These are phyloP conservation scores for Sialia sialis DNA, from an alignment of 2,113 vertebrate species.

Conservation along the genomic window DNA sequence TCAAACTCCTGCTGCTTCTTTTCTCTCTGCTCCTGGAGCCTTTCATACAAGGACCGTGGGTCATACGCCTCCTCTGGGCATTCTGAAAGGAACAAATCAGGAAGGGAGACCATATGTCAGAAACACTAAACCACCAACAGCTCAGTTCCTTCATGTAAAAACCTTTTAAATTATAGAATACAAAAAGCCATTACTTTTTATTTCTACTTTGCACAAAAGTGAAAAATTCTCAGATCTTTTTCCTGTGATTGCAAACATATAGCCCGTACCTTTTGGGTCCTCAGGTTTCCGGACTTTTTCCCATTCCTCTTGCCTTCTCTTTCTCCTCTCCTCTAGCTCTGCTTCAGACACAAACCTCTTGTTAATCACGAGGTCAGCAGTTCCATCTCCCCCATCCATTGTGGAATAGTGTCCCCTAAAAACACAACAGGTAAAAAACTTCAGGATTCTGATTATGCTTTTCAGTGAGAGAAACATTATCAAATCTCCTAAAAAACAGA, in stretches of 20 bases:
- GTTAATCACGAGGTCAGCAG: slow-evolving; percentile 83
- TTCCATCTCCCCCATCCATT: slow-evolving; percentile 80
- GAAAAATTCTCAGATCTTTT: neutral
- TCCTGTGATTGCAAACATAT: neutral
- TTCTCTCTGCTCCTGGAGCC: slow-evolving; percentile 95
- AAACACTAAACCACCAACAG: neutral
- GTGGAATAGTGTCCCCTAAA: slow-evolving; percentile 29
- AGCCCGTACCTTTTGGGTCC: slow-evolving; percentile 84
- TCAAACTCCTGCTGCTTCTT: slow-evolving; percentile 97
- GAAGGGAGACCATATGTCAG: neutral
- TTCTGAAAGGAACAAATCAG: slow-evolving; percentile 72
- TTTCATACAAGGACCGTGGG: slow-evolving; percentile 87
- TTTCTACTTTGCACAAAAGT: neutral
- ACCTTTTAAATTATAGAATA: neutral
- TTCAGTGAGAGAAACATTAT: neutral
- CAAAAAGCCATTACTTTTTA: neutral
- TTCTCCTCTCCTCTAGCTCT: slow-evolving; percentile 90
- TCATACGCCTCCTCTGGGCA: slow-evolving; percentile 93
- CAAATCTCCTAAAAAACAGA: neutral
- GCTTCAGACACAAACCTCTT: slow-evolving; percentile 92
- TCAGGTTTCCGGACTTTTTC: slow-evolving; percentile 96
- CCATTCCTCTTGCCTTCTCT: slow-evolving; percentile 96
- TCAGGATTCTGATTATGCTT: neutral
- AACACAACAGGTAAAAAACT: neutral
- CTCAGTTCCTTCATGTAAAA: neutral